A percentile compares a stretch with the other conserved stretches of the same genome.
Conservation (phyloP, 2,888 invertebrate genomes). For the Miltochrista miniata region DNA sequence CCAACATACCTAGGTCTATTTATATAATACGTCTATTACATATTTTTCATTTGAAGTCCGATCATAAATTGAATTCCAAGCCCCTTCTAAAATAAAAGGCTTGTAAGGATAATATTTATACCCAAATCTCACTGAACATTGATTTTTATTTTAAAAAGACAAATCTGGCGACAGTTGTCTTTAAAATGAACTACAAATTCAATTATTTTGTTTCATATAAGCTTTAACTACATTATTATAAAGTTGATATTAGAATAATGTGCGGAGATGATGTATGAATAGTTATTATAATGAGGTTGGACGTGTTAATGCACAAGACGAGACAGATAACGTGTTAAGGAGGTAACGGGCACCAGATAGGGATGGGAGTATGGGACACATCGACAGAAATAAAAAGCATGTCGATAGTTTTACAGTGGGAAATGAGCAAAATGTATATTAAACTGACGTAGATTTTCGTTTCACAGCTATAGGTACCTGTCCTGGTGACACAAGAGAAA, state of each 20-base stretch:
- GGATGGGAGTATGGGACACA: slow-evolving; percentile 40
- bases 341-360: slow-evolving; percentile 49
- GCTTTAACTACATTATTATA: slow-evolving; percentile 4
- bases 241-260: slow-evolving; percentile 13
- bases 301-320: slow-evolving; percentile 73
- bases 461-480: too few species aligned
- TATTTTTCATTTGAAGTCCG: too few species aligned
- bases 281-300: slow-evolving; percentile 68
- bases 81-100: too few species aligned
- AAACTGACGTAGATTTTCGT: too few species aligned
- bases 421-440: too few species aligned
- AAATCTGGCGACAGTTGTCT: slow-evolving; percentile 33
- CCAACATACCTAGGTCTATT: too few species aligned
- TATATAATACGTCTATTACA: too few species aligned
- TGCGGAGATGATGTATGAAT: slow-evolving; percentile 19
- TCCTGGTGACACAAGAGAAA: too few species aligned
- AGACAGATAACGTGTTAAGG: slow-evolving; percentile 64
- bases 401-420: too few species aligned
- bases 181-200: slow-evolving; percentile 12
- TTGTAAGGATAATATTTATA: neutral
- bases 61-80: too few species aligned
- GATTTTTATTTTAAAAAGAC: slow-evolving; percentile 20
- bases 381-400: neutral
- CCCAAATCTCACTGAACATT: slow-evolving; percentile 1
- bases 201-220: neutral